phyloP scores from a whole-genome alignment of 1,140 invertebrate species.

The Megathymus violae region DNA sequence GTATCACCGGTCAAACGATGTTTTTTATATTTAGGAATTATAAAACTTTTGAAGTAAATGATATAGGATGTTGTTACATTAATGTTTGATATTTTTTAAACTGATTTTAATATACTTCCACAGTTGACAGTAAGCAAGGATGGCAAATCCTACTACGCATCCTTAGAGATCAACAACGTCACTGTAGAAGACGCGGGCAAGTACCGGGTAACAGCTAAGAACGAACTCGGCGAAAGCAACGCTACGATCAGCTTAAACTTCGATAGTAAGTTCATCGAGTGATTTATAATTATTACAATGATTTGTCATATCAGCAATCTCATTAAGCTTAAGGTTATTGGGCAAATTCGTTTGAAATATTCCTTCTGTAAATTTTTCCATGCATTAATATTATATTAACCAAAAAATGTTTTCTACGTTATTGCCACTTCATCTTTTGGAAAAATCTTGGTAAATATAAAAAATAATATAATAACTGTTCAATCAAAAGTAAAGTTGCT shows the following conservation, averaged over 20 bases:
- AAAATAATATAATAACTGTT: no score
- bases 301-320: not conserved
- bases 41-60: no score
- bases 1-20: no score
- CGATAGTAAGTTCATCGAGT: conserved; percentile 93
- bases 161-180: conserved; percentile 96
- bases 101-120: conserved; percentile 47
- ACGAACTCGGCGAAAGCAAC: conserved; percentile 97
- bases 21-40: no score
- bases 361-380: not conserved
- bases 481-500: no score
- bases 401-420: no score
- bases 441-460: no score
- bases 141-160: conserved; percentile 96
- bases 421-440: not conserved
- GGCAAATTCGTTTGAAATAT: not conserved
- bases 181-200: conserved; percentile 98
- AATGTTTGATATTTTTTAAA: not conserved
- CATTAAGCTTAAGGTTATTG: conserved; percentile 1
- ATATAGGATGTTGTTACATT: no score
- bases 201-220: conserved; percentile 98
- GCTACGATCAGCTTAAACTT: conserved; percentile 98
- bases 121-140: conserved; percentile 95
- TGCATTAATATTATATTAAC: no score
- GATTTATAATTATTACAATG: conserved; percentile 2